Percentiles rank a stretch among this genome's conserved stretches.
Evolutionary conservation across 2,113 vertebrate genomes (phyloP).

Genomic region (Micromys minutus): DNA sequence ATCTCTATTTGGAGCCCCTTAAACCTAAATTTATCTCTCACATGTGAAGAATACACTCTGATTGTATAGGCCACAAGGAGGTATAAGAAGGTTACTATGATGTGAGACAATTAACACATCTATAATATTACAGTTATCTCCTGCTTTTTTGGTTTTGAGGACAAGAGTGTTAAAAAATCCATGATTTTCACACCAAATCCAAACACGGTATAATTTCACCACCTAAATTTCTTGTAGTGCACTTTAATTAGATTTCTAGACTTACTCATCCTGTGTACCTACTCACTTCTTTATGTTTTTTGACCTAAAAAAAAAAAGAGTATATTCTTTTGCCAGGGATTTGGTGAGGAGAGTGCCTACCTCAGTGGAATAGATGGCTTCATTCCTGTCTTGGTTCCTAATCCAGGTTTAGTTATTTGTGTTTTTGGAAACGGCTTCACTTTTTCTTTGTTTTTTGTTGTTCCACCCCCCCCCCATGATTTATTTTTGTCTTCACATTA

Average conservation of each 20-base stretch:
- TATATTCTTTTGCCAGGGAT: not conserved
- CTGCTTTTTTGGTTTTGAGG: not conserved
- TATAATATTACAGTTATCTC: not conserved
- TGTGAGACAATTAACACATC: not conserved
- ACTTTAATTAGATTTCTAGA: not conserved
- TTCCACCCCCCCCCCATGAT: too few relatives aligned
- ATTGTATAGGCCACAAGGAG: not conserved
- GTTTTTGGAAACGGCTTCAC: not conserved
- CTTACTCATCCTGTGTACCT: not conserved
- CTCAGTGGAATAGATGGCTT: not conserved
- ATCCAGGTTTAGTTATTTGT: not conserved
- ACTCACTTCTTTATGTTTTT: not conserved
- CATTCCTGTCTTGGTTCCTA: constrained; percentile 33
- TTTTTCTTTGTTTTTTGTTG: not conserved
- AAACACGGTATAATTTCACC: not conserved
- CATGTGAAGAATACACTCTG: not conserved
- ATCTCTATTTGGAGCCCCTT: not conserved
- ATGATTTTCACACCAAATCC: not conserved
- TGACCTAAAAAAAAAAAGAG: not conserved
- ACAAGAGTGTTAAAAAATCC: not conserved
- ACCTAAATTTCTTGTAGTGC: not conserved
- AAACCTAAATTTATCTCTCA: not conserved
- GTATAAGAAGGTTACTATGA: not conserved
- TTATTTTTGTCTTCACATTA: too few relatives aligned
- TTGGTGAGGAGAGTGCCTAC: not conserved